Evolutionary conservation across 2,888 invertebrate species (phyloP).

Genomic region (Agrilus mali): DNA sequence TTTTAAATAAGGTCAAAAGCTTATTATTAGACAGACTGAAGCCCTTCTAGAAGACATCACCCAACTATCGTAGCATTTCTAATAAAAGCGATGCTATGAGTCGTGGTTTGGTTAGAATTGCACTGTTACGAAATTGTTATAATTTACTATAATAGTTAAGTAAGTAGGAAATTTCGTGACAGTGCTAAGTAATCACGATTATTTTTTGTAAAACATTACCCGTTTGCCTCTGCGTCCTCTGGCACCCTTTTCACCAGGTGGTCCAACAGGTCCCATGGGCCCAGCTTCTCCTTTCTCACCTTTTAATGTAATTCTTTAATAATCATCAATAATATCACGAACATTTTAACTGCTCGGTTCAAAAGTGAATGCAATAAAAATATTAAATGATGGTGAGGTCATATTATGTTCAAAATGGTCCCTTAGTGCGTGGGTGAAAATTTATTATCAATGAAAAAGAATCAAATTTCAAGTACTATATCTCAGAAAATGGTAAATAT

Average conservation of each 20-base stretch:
- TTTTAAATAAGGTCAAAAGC: too few relatives aligned
- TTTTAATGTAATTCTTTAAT: conserved; percentile 13
- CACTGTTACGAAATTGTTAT: conserved; percentile 17
- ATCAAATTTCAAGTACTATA: too few relatives aligned
- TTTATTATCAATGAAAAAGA: too few relatives aligned
- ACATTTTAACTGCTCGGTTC: background rate
- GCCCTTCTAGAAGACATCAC: conserved; percentile 9
- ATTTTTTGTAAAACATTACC: conserved; percentile 49
- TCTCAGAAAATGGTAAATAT: too few relatives aligned
- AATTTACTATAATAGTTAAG: too few relatives aligned
- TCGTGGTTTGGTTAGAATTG: conserved; percentile 25
- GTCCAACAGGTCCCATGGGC: conserved; percentile 62
- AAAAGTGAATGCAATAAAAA: too few relatives aligned
- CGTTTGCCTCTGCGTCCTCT: conserved; percentile 88
- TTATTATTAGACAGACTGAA: too few relatives aligned
- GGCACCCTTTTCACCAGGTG: conserved; percentile 76
- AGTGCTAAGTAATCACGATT: conserved; percentile 2
- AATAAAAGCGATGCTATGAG: conserved; percentile 33
- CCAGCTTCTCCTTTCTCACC: conserved; percentile 75
- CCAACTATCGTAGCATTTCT: conserved; percentile 18
- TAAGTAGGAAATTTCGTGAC: conserved; percentile 5
- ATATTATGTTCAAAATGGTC: too few relatives aligned
- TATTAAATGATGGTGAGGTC: too few relatives aligned
- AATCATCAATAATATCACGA: background rate
- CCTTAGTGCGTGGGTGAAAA: too few relatives aligned